Evolutionary conservation across 1,140 invertebrate genomes (phyloP).

Genomic region (Pantala flavescens): DNA sequence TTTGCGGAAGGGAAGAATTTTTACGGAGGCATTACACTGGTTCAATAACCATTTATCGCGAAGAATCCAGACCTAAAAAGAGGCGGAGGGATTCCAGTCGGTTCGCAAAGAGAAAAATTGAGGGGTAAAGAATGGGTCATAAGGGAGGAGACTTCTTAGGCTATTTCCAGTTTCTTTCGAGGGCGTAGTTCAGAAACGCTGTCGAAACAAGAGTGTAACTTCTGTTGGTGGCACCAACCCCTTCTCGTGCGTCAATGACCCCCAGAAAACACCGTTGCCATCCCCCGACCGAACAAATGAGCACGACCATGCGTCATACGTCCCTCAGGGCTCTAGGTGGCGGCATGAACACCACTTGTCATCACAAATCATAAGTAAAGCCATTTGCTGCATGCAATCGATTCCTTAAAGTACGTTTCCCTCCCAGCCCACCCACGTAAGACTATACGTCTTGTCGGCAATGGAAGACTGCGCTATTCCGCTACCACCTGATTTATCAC

Average conservation of each 20-base stretch:
- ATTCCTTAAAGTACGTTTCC: slow-evolving; percentile 6
- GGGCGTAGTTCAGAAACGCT: background rate
- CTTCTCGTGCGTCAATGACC: background rate
- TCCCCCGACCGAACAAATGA: slow-evolving; percentile 3
- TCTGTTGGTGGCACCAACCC: background rate
- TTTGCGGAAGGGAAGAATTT: too few relatives aligned
- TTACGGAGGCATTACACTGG: too few relatives aligned
- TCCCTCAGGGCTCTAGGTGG: background rate
- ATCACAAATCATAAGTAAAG: slow-evolving; percentile 10
- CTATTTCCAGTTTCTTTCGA: background rate
- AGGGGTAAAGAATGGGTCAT: background rate
- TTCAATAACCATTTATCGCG: too few relatives aligned
- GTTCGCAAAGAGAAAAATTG: background rate
- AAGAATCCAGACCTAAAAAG: too few relatives aligned
- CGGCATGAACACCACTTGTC: background rate
- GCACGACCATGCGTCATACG: background rate
- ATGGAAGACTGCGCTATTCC: background rate
- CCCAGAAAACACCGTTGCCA: background rate
- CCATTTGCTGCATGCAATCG: background rate
- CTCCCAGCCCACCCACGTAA: background rate
- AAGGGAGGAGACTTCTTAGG: background rate
- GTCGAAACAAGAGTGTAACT: background rate
- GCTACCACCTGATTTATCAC: background rate
- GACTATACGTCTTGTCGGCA: background rate
- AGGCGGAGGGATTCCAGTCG: too few relatives aligned